Evolutionary conservation across 2,888 invertebrate species (phyloP), one percentile per base, ranked within the genome.

Genomic region (Cephus pulcher): DNA sequence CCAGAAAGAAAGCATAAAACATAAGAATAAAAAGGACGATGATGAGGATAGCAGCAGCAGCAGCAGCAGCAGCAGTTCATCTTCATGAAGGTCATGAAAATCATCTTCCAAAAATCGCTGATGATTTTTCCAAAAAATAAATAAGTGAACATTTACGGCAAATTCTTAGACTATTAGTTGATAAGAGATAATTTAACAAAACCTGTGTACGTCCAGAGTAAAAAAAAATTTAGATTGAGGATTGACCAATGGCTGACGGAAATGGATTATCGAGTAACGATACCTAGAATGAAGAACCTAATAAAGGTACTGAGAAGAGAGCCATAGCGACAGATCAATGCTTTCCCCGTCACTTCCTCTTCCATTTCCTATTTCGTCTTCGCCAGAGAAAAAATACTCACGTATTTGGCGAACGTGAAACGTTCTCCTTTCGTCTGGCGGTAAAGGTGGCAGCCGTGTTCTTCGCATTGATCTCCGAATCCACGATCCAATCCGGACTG

Each of bases 371-470:
- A 23, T 56, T 56, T 56, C 56, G 23, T 56, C 56, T 56, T 56
- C 23, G 23, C 9, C 6, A 56, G 23, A 56, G 40, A 56, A 9
- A 56, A 74, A 73, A 68, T 82, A 87, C 90, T 88, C 84, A 91
- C 88, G 89, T 86, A 84, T 86, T 90, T 73, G 89, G 86, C 15
- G 33, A 34, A 34, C 89, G 86, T 11, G 90, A 86, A 2, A 86
- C 84, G 77, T 86, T 88, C 84, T 94, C 94, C 80, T 95, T 95
- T 84, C 95, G 93, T 78, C 96, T 95, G 0, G 97, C 97, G 0
- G 97, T 98, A 77, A 98, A 97, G 30, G 97, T 96, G 37, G 97
- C 98, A 2, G 95, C 95, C 3, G 97, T 97, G 84, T 97, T 96
- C 89, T 97, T 96, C 76, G 96, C 95, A 90, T 96, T 96, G 84